Conservation (phyloP, 2,888 invertebrate species). For the Ectemnius cavifrons region DNA sequence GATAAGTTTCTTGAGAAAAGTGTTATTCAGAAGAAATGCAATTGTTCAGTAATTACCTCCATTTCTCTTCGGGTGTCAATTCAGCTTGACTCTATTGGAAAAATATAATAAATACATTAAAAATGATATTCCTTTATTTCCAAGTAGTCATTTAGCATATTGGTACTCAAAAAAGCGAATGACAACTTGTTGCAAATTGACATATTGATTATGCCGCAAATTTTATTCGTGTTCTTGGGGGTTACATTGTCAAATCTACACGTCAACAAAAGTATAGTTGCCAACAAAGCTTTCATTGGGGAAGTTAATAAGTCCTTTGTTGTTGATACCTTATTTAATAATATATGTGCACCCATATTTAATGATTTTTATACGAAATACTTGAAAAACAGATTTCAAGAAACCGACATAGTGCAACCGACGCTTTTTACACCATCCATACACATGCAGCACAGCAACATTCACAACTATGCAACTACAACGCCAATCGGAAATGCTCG, state of each 20-base stretch:
- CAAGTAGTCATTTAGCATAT: too few relatives aligned
- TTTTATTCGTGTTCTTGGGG: slow-evolving; percentile 32
- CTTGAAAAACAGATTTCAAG: slow-evolving; percentile 44
- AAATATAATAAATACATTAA: slow-evolving; percentile 6
- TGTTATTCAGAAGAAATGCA: too few relatives aligned
- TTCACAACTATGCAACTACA: slow-evolving; percentile 34
- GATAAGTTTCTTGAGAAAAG: too few relatives aligned
- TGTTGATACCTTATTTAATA: slow-evolving; percentile 66
- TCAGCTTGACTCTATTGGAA: slow-evolving; percentile 84
- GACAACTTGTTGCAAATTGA: neutral
- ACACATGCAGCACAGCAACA: slow-evolving; percentile 27
- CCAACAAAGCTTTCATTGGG: neutral
- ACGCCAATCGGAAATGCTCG: too few relatives aligned
- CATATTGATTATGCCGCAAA: neutral
- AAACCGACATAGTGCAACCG: slow-evolving; percentile 49
- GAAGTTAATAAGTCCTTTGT: too few relatives aligned
- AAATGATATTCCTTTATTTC: neutral
- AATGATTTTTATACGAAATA: slow-evolving; percentile 32
- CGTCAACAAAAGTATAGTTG: slow-evolving; percentile 12
- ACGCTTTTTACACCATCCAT: slow-evolving; percentile 21
- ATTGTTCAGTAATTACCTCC: slow-evolving; percentile 80
- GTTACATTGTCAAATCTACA: slow-evolving; percentile 51
- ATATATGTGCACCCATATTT: slow-evolving; percentile 58
- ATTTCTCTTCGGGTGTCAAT: slow-evolving; percentile 87
- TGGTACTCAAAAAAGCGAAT: neutral